Evolutionary conservation across 2,888 invertebrate species (phyloP).

Genomic region (Meteorus colon): DNA sequence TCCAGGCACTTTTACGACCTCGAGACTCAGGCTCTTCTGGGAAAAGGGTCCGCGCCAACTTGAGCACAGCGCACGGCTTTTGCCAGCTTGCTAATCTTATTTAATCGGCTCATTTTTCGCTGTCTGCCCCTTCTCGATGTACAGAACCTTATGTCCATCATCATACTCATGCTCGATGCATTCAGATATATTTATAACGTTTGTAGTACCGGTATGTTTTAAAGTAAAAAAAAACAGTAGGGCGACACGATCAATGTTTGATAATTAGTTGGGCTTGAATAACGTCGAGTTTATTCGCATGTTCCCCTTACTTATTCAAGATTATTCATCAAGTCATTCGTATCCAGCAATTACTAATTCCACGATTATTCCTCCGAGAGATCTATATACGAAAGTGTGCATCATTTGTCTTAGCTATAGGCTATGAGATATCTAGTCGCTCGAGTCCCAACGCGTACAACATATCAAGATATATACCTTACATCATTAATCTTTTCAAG

Average conservation of each 20-base stretch:
- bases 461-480: conserved; percentile 41
- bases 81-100: conserved; percentile 54
- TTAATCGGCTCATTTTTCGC: conserved; percentile 59
- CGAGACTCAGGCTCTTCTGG: conserved; percentile 58
- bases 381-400: conserved; percentile 41
- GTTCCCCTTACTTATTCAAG: conserved; percentile 61
- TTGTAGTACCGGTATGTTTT: conserved; percentile 20
- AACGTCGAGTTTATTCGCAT: conserved; percentile 46
- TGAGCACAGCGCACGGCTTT: conserved; percentile 26
- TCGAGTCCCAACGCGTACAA: conserved; percentile 3
- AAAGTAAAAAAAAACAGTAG: conserved; percentile 14
- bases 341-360: conserved; percentile 60
- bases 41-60: conserved; percentile 55
- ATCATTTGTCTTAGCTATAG: conserved; percentile 46
- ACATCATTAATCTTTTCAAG: conserved; percentile 45
- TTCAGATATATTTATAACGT: neutral
- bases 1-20: conserved; percentile 59
- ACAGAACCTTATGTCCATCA: conserved; percentile 39
- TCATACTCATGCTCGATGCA: neutral
- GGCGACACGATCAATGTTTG: conserved; percentile 48
- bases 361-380: conserved; percentile 48
- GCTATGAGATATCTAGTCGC: conserved; percentile 44
- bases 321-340: conserved; percentile 67
- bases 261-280: conserved; percentile 53
- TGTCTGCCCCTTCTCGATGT: conserved; percentile 1